A percentile compares a stretch with the other conserved stretches of the same genome.
Conservation (phyloP, 2,888 invertebrate species). For the Drosophila nigricruria region DNA sequence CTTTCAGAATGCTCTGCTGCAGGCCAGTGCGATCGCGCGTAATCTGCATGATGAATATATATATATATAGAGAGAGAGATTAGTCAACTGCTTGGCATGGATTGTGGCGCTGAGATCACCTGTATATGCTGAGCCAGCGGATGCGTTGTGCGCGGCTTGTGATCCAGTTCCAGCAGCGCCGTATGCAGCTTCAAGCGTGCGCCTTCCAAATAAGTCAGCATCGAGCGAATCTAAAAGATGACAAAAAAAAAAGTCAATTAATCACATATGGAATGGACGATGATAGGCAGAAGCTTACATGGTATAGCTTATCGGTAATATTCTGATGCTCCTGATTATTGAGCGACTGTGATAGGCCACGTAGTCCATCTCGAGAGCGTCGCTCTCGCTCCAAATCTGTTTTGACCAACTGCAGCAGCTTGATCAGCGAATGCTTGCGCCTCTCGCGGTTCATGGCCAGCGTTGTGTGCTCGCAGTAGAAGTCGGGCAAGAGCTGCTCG, state of each 20-base stretch:
- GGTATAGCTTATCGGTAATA: slow-evolving; percentile 95
- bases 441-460: slow-evolving; percentile 96
- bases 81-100: neutral
- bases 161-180: slow-evolving; percentile 93
- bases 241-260: neutral
- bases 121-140: slow-evolving; percentile 95
- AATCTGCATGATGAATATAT: slow-evolving; percentile 83
- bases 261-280: neutral
- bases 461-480: slow-evolving; percentile 97
- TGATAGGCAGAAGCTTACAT: slow-evolving; percentile 86
- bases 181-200: slow-evolving; percentile 94
- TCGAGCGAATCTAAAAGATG: slow-evolving; percentile 92
- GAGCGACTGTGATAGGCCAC: slow-evolving; percentile 95
- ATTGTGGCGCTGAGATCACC: slow-evolving; percentile 54
- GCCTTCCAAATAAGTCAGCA: slow-evolving; percentile 96
- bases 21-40: slow-evolving; percentile 95
- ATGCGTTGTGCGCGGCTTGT: slow-evolving; percentile 91
- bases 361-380: slow-evolving; percentile 94
- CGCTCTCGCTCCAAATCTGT: slow-evolving; percentile 95
- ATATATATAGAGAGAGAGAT: neutral
- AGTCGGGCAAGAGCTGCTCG: slow-evolving; percentile 96
- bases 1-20: slow-evolving; percentile 94
- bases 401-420: slow-evolving; percentile 93
- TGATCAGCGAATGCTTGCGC: slow-evolving; percentile 93
- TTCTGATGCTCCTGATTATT: slow-evolving; percentile 96